These are phyloP conservation scores for Acrocera orbiculus DNA, from an alignment of 2,888 invertebrate genomes.

Conservation along the genomic window DNA sequence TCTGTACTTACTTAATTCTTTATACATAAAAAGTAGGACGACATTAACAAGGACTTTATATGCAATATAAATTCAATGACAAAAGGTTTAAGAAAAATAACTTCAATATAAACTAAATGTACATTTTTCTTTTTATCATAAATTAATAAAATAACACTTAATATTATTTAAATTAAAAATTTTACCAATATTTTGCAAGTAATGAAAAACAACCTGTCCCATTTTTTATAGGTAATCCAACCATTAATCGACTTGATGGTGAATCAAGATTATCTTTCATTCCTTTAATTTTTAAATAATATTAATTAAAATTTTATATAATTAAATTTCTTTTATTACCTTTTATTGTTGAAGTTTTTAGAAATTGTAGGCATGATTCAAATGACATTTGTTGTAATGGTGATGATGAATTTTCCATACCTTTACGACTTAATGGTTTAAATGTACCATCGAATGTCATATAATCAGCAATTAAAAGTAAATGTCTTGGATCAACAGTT, in stretches of 20 bases:
- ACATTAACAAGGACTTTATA: too few relatives aligned
- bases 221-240: constrained; percentile 62
- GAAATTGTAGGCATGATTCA: constrained; percentile 76
- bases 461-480: constrained; percentile 86
- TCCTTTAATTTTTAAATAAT: constrained; percentile 33
- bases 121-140: too few relatives aligned
- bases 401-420: constrained; percentile 80
- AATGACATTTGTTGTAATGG: constrained; percentile 97
- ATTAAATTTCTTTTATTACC: constrained; percentile 11
- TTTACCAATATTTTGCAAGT: constrained; percentile 4
- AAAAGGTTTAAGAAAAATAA: too few relatives aligned
- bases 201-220: constrained; percentile 63
- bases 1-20: too few relatives aligned
- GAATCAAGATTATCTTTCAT: constrained; percentile 58
- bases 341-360: constrained; percentile 48
- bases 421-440: constrained; percentile 75
- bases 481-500: constrained; percentile 82
- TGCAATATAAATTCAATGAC: too few relatives aligned
- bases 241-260: constrained; percentile 72
- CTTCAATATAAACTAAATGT: too few relatives aligned
- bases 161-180: neutral
- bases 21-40: too few relatives aligned
- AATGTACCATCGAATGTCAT: constrained; percentile 91
- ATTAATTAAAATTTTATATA: neutral
- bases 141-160: too few relatives aligned